phyloP scores from a whole-genome alignment of 2,888 invertebrate species.

The Myopa tessellatipennis region DNA sequence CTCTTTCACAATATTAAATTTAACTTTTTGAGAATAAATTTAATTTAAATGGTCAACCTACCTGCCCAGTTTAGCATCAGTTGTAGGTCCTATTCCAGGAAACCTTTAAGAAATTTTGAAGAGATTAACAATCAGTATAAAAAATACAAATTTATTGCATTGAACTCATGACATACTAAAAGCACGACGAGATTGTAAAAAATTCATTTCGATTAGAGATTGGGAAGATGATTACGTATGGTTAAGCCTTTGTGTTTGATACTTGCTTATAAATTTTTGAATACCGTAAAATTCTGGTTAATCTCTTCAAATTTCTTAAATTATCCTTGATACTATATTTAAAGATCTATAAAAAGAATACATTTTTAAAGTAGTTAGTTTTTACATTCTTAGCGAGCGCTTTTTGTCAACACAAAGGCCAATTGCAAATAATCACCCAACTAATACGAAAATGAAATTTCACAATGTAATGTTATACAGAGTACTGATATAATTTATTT shows the following conservation, averaged over 20 bases:
- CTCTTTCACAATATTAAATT: too few relatives aligned
- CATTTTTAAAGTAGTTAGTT: slow-evolving; percentile 54
- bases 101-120: slow-evolving; percentile 67
- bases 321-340: slow-evolving; percentile 51
- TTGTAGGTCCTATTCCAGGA: slow-evolving; percentile 69
- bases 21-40: too few relatives aligned
- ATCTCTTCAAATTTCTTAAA: slow-evolving; percentile 63
- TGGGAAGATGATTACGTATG: slow-evolving; percentile 68
- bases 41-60: slow-evolving; percentile 51
- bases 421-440: slow-evolving; percentile 69
- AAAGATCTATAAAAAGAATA: slow-evolving; percentile 21
- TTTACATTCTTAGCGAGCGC: slow-evolving; percentile 63
- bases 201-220: slow-evolving; percentile 60
- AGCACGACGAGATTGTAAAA: slow-evolving; percentile 41
- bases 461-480: slow-evolving; percentile 37
- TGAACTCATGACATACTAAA: too few relatives aligned
- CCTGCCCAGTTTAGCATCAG: slow-evolving; percentile 66
- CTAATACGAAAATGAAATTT: slow-evolving; percentile 65
- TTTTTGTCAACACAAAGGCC: slow-evolving; percentile 70
- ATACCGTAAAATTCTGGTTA: slow-evolving; percentile 51
- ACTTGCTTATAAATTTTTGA: slow-evolving; percentile 40
- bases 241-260: slow-evolving; percentile 67
- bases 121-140: slow-evolving; percentile 63
- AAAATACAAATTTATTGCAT: slow-evolving; percentile 34
- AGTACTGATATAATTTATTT: neutral